Base-by-base conservation (phyloP, 2,113 vertebrate species). In the Catharus bicknelli region DNA sequence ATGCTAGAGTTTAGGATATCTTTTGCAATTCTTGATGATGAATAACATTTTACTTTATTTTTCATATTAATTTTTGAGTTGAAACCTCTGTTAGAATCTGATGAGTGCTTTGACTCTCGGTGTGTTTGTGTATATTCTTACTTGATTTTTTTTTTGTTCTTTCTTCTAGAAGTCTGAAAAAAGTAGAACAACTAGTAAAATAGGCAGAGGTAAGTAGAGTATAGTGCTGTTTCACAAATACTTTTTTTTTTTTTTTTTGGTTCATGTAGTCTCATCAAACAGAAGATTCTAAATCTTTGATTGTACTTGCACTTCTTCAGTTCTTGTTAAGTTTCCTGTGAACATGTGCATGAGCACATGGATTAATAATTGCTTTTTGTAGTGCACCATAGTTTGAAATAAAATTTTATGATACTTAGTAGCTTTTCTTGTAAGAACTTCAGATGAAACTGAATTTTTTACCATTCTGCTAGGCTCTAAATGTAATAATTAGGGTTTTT, bases 181-280 rank as follows among this genome's bases (percentile, higher is more conserved):
- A 91, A 94, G 82, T 68, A 76, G n/a, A 87, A 58, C 61, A n/a
- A 86, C 77, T 54, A 91, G 58, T 83, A 94, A 96, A 93, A 87
- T 77, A 91, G 93, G 72, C 61, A 73, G 90, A 95, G 97, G 98
- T 98, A 95, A 97, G 97, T 94, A 83, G 83, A 61, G 10, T 51
- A 9, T 55, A 54, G 3, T 75, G 26, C 50, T 16, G 2, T 27
- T 69, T 84, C 50, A 23, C 23, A 54, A 62, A 54, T 76, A 38
- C 5, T 45, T 66, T 3, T 34, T 30, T 55, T 55, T 55, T 8
- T 19, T 81, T 64, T 47, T 40, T 7, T 83, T 83, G 42, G 5
- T 42, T 86, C 11, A 10, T 32, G 11, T 43, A 54, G 16, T 79
- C 25, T 92, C 13, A 66, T 69, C 38, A 86, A 50, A 51, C 13